Base-by-base conservation (phyloP, 2,888 invertebrate genomes). In the Acanthosepion pharaonis region DNA sequence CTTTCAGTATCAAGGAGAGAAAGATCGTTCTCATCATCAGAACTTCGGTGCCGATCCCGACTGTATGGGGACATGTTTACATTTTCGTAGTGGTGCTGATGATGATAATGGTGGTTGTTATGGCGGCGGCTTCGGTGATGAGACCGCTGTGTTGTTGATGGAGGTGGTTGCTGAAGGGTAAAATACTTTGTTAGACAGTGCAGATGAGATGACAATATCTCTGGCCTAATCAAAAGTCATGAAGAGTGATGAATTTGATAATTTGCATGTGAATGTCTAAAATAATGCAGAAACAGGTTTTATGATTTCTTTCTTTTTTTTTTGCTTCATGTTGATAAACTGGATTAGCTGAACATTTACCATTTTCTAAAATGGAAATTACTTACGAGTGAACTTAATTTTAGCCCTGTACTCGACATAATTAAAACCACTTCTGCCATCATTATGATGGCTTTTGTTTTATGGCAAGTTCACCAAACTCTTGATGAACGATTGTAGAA, bases 131-230 rank as follows among this genome's bases (percentile, higher is more conserved):
- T 48, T 92, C 92, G 92, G 49, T 59, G 59, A 23, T 42, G 48
- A 92, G 92, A 49, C 92, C 49, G 92, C 49, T 49, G 92, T 2
- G 42, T 25, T 33, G 49, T 2, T 48, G 92, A 92, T 11, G 93
- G 93, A n/a, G n/a, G 25, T 51, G 49, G 93, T 53, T 93, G 93
- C 93, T 93, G 93, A 93, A 93, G 93, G 51, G 53, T 53, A 93
- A 93, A 93, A 51, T 92, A 78, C 49, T 92, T 92, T 9, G 28
- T 92, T 92, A 92, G 92, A 49, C 51, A 49, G 6, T 25, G 20
- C 23, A 11, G 92, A 51, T 2, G 92, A 28, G 92, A 49, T 9
- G 25, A 28, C 25, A 18, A 92, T 92, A 78, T n/a, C 15, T n/a
- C 78, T 78, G 78, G n/a, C 78, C 78, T 33, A 78, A 78, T n/a